A percentile compares a stretch with the other conserved stretches of the same genome.
phyloP scores from a whole-genome alignment of 1,140 invertebrate species.

The Sycophaga agraensis region DNA sequence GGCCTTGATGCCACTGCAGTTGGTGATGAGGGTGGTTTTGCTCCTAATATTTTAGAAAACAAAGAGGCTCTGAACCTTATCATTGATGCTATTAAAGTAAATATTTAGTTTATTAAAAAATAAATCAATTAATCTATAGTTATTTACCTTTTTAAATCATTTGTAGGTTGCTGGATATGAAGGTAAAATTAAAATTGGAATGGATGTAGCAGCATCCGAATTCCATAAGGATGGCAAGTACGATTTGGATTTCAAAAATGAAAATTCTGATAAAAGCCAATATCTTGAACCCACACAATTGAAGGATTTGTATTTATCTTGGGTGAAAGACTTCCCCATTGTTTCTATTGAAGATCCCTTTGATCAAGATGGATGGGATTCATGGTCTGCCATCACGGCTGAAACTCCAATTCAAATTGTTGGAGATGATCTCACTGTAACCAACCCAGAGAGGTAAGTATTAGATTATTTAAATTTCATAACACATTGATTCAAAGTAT shows the following conservation, averaged over 20 bases:
- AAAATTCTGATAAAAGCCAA: constrained; percentile 77
- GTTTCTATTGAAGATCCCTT: constrained; percentile 99
- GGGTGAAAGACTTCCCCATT: constrained; percentile 93
- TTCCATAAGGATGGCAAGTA: constrained; percentile 87
- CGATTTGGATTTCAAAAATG: constrained; percentile 98
- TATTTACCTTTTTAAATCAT: constrained; percentile 1
- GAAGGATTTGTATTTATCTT: constrained; percentile 84
- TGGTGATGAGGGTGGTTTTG: constrained; percentile 99
- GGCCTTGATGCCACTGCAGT: constrained; percentile 96
- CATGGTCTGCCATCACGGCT: constrained; percentile 82
- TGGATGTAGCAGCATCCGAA: constrained; percentile 99
- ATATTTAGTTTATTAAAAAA: not conserved
- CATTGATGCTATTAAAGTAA: constrained; percentile 86
- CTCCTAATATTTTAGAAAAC: constrained; percentile 96
- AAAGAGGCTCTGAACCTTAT: constrained; percentile 91
- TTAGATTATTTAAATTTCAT: too few species aligned
- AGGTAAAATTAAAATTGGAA: constrained; percentile 79
- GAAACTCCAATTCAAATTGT: constrained; percentile 87
- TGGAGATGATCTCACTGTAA: constrained; percentile 96
- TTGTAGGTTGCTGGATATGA: constrained; percentile 64
- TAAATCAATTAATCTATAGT: not conserved
- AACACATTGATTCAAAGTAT: too few species aligned
- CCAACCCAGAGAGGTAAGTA: constrained; percentile 66
- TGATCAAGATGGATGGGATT: constrained; percentile 96
- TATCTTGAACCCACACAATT: constrained; percentile 81